Conservation (phyloP, 2,797 vertebrate species). For the Gastrophryne carolinensis region DNA sequence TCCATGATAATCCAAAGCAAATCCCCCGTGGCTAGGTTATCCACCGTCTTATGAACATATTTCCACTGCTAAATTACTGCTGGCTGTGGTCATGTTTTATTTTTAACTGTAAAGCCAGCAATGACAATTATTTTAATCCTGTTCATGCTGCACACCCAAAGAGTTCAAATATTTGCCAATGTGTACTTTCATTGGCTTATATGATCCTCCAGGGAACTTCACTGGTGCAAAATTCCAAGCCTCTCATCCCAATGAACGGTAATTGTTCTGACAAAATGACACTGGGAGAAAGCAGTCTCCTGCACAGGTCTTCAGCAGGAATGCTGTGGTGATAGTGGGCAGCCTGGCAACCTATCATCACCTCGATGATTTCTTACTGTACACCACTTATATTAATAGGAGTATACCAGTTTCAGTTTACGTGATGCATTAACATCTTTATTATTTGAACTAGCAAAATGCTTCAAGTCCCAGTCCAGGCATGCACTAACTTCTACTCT, state of each 20-base stretch:
- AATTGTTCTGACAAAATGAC: background rate
- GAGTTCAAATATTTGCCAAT: slow-evolving; percentile 3
- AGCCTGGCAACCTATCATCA: background rate
- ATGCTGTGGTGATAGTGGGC: slow-evolving; percentile 5
- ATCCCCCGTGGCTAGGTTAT: slow-evolving; percentile 41
- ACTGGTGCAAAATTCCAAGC: background rate
- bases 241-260: background rate
- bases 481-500: no score
- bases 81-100: slow-evolving; percentile 36
- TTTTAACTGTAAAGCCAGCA: slow-evolving; percentile 45
- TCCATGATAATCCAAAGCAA: slow-evolving; percentile 39
- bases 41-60: slow-evolving; percentile 25
- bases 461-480: no score
- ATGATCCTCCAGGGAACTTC: background rate
- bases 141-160: slow-evolving; percentile 22
- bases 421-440: no score
- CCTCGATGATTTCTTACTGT: background rate
- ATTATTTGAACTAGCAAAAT: no score
- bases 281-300: background rate
- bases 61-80: slow-evolving; percentile 37
- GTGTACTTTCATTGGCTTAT: background rate
- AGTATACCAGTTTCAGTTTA: background rate
- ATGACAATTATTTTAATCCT: slow-evolving; percentile 25
- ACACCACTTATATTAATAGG: background rate
- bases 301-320: background rate